Evolutionary conservation across 2,113 vertebrate species (phyloP).

Genomic region (Gymnarchus niloticus): DNA sequence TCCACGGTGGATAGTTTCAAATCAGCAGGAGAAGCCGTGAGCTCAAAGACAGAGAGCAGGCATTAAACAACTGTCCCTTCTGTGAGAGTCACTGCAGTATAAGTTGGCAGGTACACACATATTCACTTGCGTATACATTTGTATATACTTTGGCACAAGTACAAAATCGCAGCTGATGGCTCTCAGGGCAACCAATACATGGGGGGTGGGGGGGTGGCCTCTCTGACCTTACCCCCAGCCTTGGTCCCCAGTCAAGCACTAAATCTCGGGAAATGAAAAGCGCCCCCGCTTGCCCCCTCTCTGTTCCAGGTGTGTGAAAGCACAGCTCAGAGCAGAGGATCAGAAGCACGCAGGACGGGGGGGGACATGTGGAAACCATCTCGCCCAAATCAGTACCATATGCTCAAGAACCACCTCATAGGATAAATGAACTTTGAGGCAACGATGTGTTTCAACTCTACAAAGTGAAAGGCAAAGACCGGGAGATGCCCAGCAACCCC

Average conservation of each 20-base stretch:
- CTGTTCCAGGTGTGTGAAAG: constrained; percentile 67
- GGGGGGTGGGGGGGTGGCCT: constrained; percentile 37
- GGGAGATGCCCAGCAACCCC: constrained; percentile 27
- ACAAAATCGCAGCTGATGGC: not conserved
- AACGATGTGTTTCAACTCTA: constrained; percentile 58
- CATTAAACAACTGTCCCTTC: not conserved
- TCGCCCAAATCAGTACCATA: constrained; percentile 68
- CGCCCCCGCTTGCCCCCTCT: constrained; percentile 33
- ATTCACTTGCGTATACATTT: not conserved
- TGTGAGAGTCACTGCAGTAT: not conserved
- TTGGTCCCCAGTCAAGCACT: constrained; percentile 54
- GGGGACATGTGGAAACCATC: constrained; percentile 60
- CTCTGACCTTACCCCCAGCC: constrained; percentile 28
- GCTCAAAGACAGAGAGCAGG: not conserved
- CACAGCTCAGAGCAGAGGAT: constrained; percentile 54
- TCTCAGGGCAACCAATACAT: not conserved
- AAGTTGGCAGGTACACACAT: not conserved
- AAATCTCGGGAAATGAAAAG: constrained; percentile 73
- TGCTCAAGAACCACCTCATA: constrained; percentile 62
- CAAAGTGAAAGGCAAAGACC: constrained; percentile 46
- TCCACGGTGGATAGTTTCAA: constrained; percentile 39
- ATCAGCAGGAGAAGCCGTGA: constrained; percentile 35
- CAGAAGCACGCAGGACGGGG: constrained; percentile 36
- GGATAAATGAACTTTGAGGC: constrained; percentile 73
- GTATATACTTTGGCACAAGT: not conserved